phyloP scores from a whole-genome alignment of 2,113 vertebrate genomes.

The Cyprinodon brontotheroides region DNA sequence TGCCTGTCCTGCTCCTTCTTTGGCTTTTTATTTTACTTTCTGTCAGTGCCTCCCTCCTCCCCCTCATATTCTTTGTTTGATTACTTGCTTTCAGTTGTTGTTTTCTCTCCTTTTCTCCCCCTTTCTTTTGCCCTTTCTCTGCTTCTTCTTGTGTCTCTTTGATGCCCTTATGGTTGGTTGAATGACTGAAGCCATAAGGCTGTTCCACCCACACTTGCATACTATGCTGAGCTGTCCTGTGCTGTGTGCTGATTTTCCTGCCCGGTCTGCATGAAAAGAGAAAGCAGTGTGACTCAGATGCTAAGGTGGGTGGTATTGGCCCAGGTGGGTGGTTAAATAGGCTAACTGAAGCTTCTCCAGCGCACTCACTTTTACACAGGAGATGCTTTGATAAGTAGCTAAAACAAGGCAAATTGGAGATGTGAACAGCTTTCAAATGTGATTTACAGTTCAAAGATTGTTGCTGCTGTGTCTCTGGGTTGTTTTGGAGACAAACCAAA shows the following conservation, averaged over 20 bases:
- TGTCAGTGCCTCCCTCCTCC: slow-evolving; percentile 65
- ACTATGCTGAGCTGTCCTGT: slow-evolving; percentile 68
- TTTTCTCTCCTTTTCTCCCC: slow-evolving; percentile 39
- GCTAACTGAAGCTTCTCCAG: slow-evolving; percentile 76
- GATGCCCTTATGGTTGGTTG: slow-evolving; percentile 77
- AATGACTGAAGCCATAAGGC: slow-evolving; percentile 79
- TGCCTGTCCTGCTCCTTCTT: slow-evolving; percentile 71
- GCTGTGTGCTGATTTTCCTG: slow-evolving; percentile 73
- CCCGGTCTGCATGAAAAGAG: slow-evolving; percentile 72
- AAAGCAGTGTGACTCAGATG: slow-evolving; percentile 80
- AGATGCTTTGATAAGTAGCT: slow-evolving; percentile 78
- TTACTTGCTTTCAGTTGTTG: slow-evolving; percentile 74
- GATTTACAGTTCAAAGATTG: slow-evolving; percentile 78
- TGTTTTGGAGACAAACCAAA: slow-evolving; percentile 76
- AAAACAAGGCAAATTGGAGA: slow-evolving; percentile 74
- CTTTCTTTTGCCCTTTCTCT: slow-evolving; percentile 33
- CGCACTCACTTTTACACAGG: slow-evolving; percentile 72
- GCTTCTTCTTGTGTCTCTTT: slow-evolving; percentile 64
- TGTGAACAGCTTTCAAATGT: slow-evolving; percentile 72
- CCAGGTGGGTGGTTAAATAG: slow-evolving; percentile 83
- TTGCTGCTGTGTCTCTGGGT: slow-evolving; percentile 66
- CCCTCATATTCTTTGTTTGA: slow-evolving; percentile 75
- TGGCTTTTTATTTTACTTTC: slow-evolving; percentile 43
- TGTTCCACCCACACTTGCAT: slow-evolving; percentile 75
- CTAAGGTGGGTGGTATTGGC: slow-evolving; percentile 80